Conservation (phyloP, 35 echinoderm and acorn worm species). For the Apostichopus parvimensis region DNA sequence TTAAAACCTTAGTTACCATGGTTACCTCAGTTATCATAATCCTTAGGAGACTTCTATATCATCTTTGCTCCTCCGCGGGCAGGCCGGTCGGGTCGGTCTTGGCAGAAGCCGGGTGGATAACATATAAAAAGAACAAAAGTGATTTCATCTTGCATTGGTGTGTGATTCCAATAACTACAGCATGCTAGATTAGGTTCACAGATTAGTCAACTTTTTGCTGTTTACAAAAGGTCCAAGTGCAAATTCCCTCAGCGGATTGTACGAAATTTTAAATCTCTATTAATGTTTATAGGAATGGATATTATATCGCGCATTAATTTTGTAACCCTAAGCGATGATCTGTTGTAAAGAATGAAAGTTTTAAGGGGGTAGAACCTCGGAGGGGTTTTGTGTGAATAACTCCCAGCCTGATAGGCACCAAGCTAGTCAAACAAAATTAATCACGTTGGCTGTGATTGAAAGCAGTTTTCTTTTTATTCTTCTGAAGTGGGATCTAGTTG, state of each 20-base stretch:
- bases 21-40: too few species aligned
- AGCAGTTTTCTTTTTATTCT: not conserved
- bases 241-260: slow-evolving; percentile 33
- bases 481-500: too few species aligned
- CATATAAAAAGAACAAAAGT: not conserved
- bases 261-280: slow-evolving; percentile 46
- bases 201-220: slow-evolving; percentile 41
- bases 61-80: not conserved
- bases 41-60: too few species aligned
- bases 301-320: slow-evolving; percentile 51
- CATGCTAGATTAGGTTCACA: slow-evolving; percentile 35
- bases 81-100: not conserved
- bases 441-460: slow-evolving; percentile 25
- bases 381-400: slow-evolving; percentile 2
- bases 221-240: slow-evolving; percentile 28
- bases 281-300: slow-evolving; percentile 39
- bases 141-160: not conserved
- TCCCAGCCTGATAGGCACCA: slow-evolving; percentile 38
- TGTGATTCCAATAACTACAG: slow-evolving; percentile 24
- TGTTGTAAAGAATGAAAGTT: slow-evolving; percentile 6
- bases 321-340: slow-evolving; percentile 52
- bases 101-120: not conserved
- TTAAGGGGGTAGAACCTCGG: slow-evolving; percentile 12
- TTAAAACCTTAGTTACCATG: too few species aligned
- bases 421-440: slow-evolving; percentile 54